phyloP scores from a whole-genome alignment of 2,113 vertebrate species.

The Variabilichromis moorii region DNA sequence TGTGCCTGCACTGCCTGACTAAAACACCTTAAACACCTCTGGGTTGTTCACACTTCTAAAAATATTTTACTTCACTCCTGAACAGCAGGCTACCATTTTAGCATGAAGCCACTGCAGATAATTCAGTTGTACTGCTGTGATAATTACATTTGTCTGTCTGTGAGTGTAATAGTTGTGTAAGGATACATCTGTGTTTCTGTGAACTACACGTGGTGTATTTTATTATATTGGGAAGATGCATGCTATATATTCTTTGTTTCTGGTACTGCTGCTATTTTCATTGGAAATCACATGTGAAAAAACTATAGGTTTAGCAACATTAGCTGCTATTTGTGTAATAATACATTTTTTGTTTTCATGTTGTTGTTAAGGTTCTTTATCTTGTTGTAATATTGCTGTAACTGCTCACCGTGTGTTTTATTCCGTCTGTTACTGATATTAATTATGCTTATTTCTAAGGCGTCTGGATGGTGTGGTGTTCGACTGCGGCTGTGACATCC shows the following conservation, averaged over 20 bases:
- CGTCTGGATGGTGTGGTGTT: slow-evolving; percentile 88
- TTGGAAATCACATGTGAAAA: not conserved
- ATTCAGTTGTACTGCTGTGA: not conserved
- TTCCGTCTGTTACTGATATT: not conserved
- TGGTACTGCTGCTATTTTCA: not conserved
- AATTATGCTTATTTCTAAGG: slow-evolving; percentile 57
- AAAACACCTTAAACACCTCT: not conserved
- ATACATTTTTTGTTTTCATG: not conserved
- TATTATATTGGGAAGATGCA: fast-evolving
- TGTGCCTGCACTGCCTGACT: not conserved
- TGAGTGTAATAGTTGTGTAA: not conserved
- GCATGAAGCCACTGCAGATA: not conserved
- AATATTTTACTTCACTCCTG: not conserved
- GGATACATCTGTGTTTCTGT: not conserved
- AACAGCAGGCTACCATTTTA: not conserved
- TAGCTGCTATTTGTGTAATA: not conserved
- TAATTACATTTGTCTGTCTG: not conserved
- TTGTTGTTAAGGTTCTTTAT: not conserved
- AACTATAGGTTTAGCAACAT: not conserved
- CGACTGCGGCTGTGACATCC: slow-evolving; percentile 91
- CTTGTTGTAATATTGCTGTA: not conserved
- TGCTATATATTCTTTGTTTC: not conserved
- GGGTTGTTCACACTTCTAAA: not conserved
- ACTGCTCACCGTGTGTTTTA: not conserved
- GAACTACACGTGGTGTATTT: not conserved